Base-by-base conservation (phyloP, 2,888 invertebrate genomes). In the Drosophila robusta region DNA sequence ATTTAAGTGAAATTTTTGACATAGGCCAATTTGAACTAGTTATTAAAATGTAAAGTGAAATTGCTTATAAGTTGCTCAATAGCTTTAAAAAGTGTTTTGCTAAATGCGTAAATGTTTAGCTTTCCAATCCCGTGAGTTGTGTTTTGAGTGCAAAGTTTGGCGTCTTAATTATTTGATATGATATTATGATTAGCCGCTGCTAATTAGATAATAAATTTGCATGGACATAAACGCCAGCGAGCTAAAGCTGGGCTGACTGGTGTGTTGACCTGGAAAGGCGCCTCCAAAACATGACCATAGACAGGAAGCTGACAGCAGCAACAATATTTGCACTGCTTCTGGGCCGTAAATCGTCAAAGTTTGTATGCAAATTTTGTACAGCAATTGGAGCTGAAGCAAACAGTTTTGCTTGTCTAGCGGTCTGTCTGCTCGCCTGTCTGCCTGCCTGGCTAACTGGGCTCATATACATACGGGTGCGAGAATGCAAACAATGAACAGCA, bases 321-420 rank as follows among this genome's bases (percentile, higher is more conserved):
- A 44, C n/a, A 63, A 45, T 11, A 54, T 54, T 63, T 46, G 41
- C 65, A 55, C 26, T 41, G 63, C 57, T 51, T 54, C 45, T 44
- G 49, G 38, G 16, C 44, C 42, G 56, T 74, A 69, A 79, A 74
- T 71, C 68, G 70, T 73, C 67, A 72, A 57, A 82, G 80, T 80
- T 78, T 62, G 51, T 82, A 83, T 83, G 82, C 82, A 86, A 83
- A 83, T 86, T 65, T 65, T 50, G 47, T 9, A 26, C 39, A 42
- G 29, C 50, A 42, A 57, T 34, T 49, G 50, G 24, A 50, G 34
- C 24, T 22, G 46, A 16, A 68, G 51, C 69, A 69, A 62, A 70
- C 69, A 57, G 41, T 46, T 52, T 39, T 50, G 66, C 41, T 56
- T 67, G 56, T 51, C 47, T 66, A 39, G n/a, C 60, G 14, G 44